Conservation (phyloP, 2,113 vertebrate species). For the Labeo catla region DNA sequence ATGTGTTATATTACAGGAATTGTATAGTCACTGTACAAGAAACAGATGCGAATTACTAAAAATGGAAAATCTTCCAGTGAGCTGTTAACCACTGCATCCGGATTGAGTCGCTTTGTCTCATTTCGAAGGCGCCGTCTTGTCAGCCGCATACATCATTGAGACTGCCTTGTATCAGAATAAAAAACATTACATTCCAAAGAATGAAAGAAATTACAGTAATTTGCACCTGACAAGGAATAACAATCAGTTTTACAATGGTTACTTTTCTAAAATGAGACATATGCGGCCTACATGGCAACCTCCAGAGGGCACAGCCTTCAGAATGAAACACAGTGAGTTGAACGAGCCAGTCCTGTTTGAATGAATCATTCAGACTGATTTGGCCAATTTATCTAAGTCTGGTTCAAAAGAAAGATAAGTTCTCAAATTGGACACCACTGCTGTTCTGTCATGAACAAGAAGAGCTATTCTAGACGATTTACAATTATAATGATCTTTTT, state of each 20-base stretch:
- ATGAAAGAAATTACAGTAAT: not conserved
- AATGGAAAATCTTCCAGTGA: not conserved
- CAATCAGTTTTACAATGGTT: not conserved
- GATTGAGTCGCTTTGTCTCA: not conserved
- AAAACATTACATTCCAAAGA: too few relatives aligned
- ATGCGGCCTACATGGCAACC: not conserved
- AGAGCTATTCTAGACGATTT: not conserved
- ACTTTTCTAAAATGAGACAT: not conserved
- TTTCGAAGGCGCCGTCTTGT: too few relatives aligned
- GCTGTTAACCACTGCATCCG: not conserved
- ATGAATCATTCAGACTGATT: not conserved
- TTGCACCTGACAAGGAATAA: not conserved
- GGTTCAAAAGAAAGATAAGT: not conserved
- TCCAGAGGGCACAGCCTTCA: too few relatives aligned
- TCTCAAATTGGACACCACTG: not conserved
- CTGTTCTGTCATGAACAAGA: not conserved
- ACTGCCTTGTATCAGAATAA: too few relatives aligned
- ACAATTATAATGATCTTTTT: not conserved
- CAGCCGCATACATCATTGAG: too few relatives aligned
- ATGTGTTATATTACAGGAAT: not conserved
- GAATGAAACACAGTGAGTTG: too few relatives aligned
- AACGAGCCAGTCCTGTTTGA: not conserved
- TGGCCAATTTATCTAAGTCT: not conserved
- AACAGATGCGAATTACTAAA: not conserved
- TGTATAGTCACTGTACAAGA: not conserved